Evolutionary conservation across 2,797 vertebrate genomes (phyloP).

Genomic region (Kryptolebias ocellatus): DNA sequence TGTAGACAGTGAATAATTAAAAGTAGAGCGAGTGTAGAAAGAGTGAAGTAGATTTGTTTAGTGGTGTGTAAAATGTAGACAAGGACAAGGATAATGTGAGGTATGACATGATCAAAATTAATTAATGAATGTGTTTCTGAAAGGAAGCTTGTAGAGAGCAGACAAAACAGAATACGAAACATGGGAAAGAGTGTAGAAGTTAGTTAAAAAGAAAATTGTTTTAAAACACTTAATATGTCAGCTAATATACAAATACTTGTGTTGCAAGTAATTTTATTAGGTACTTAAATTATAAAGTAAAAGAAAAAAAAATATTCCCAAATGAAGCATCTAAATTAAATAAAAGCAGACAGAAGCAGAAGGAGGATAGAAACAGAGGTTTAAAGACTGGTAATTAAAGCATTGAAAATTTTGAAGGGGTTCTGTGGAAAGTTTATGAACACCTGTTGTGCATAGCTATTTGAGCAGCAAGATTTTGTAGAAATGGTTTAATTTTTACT

Average conservation of each 20-base stretch:
- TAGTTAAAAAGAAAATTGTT: neutral
- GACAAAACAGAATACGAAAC: neutral
- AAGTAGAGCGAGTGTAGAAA: slow-evolving; percentile 5
- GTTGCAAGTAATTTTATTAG: neutral
- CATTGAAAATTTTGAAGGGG: too few species aligned
- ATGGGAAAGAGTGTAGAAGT: neutral
- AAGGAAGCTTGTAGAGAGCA: slow-evolving; percentile 16
- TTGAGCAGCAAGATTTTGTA: too few species aligned
- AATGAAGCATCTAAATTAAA: too few species aligned
- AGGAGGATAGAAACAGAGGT: too few species aligned
- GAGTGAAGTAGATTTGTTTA: slow-evolving; percentile 31
- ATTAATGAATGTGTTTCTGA: slow-evolving; percentile 31
- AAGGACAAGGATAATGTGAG: slow-evolving; percentile 19
- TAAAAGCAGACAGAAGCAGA: too few species aligned
- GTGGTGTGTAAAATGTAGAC: slow-evolving; percentile 46
- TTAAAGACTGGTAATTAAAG: too few species aligned
- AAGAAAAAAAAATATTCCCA: too few species aligned
- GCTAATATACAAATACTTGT: too few species aligned
- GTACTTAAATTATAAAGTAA: too few species aligned
- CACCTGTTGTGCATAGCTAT: too few species aligned
- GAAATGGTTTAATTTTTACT: too few species aligned
- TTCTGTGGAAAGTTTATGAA: too few species aligned
- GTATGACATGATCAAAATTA: slow-evolving; percentile 29
- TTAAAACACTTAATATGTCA: neutral
- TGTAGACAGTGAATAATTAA: slow-evolving; percentile 62